Evolutionary conservation across 2,888 invertebrate species (phyloP).

Genomic region (Philonicus albiceps): DNA sequence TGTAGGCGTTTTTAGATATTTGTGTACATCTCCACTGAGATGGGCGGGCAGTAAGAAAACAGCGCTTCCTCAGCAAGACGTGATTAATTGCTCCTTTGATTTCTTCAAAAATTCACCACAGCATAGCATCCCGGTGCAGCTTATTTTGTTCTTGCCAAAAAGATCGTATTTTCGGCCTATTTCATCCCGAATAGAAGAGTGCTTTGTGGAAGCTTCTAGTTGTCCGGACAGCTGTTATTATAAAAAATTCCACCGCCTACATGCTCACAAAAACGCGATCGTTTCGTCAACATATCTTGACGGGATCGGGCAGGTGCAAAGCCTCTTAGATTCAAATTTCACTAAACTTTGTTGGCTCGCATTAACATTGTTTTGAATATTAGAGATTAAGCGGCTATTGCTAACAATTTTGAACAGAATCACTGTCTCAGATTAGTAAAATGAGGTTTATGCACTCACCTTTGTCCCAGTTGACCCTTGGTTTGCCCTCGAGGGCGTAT

Average conservation of each 20-base stretch:
- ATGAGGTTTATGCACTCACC: slow-evolving; percentile 61
- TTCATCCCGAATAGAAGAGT: not conserved
- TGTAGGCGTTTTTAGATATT: slow-evolving; percentile 6
- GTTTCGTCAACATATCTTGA: not conserved
- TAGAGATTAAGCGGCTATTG: not conserved
- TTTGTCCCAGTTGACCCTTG: slow-evolving; percentile 82
- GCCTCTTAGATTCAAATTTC: not conserved
- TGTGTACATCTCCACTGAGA: not conserved
- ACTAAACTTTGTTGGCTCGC: not conserved
- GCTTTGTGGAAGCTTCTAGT: not conserved
- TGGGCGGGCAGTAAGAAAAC: not conserved
- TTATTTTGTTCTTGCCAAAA: not conserved
- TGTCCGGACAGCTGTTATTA: not conserved
- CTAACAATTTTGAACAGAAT: not conserved
- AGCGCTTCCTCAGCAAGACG: not conserved
- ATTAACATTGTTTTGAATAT: not conserved
- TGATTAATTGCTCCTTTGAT: slow-evolving; percentile 1
- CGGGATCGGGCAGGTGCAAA: not conserved
- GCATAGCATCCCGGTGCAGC: not conserved
- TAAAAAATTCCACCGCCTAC: slow-evolving; percentile 1
- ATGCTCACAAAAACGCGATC: not conserved
- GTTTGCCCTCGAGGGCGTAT: slow-evolving; percentile 79
- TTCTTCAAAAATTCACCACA: not conserved
- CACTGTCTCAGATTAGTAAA: not conserved
- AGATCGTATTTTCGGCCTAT: not conserved